Evolutionary conservation across 2,888 invertebrate species (phyloP), one percentile per base, ranked within the genome.

Genomic region (Clostera curtula): DNA sequence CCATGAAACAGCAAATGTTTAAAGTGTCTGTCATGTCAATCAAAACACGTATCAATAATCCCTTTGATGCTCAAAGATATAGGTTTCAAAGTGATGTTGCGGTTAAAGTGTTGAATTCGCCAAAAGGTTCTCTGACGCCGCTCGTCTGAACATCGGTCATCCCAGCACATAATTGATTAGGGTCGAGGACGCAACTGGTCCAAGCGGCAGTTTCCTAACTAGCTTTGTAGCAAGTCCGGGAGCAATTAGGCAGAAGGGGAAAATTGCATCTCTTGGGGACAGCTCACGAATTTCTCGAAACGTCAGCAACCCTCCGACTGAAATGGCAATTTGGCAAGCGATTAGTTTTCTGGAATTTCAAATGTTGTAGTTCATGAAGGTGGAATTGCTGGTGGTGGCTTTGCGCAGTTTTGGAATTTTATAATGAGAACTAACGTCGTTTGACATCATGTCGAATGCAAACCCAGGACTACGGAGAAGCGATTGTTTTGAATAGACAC

Each of bases 241-340:
- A 68, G 61, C 74, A 82, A 82, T 82, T 77, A 80, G 57, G 55
- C 57, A 57, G 50, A 63, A 66, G 51, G 51, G 44, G 75, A 72
- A 73, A 77, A 79, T 75, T 77, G 72, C 74, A 74, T 67, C 76
- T 67, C 75, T 72, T 61, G 69, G 67, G 55, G 64, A 69, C 60
- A 62, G 63, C 58, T 70, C 71, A 61, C 71, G 69, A 77, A 74
- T 76, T 73, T 69, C 57, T 56, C 49, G 46, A 66, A 74, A 61
- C 64, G 68, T 69, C 70, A 72, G 64, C 63, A 60, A 36, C 49
- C 63, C 57, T 54, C 43, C 33, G 48, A 52, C 52, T 61, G 53
- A 64, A 72, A 68, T 66, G 66, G 64, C 70, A 67, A 68, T 73
- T 71, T 61, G 56, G 56, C 47, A 40, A 51, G 43, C 36, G 56